A percentile compares a stretch with the other conserved stretches of the same genome.
Evolutionary conservation across 2,797 vertebrate genomes (phyloP).

Genomic region (Aplochiton taeniatus): DNA sequence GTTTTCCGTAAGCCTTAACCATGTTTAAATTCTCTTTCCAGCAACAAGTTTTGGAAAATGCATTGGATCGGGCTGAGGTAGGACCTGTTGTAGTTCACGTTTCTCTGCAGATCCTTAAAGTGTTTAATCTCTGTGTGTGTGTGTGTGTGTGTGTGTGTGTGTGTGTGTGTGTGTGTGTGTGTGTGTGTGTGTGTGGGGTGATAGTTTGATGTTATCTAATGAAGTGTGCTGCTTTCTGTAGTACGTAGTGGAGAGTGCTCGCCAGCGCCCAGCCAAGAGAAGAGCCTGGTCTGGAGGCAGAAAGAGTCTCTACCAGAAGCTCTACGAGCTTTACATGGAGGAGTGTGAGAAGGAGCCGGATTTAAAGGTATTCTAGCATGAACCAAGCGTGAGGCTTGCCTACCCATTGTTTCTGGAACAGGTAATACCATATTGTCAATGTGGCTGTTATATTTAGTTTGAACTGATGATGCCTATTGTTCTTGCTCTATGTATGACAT

Average conservation of each 20-base stretch:
- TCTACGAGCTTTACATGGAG: conserved; percentile 96
- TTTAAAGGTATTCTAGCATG: conserved; percentile 85
- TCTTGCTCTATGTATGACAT: no score
- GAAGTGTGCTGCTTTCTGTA: conserved; percentile 41
- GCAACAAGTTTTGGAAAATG: conserved; percentile 97
- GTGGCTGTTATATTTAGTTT: no score
- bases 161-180: conserved; percentile 4
- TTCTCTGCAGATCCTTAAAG: background rate
- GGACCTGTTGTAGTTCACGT: conserved; percentile 31
- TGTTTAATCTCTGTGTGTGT: background rate
- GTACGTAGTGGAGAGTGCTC: conserved; percentile 98
- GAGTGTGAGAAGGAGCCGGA: conserved; percentile 99
- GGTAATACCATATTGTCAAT: no score
- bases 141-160: background rate
- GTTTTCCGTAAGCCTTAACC: no score
- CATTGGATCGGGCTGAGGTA: conserved; percentile 99
- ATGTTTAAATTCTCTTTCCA: conserved; percentile 56
- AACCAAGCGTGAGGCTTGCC: background rate
- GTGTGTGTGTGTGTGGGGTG: background rate
- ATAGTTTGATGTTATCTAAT: no score
- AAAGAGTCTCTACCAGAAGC: conserved; percentile 98
- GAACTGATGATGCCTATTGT: no score
- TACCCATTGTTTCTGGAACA: no score
- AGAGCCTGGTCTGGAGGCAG: conserved; percentile 84
- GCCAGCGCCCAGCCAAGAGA: conserved; percentile 92